Base-by-base conservation (phyloP, 2,113 vertebrate genomes). In the Murina feae region DNA sequence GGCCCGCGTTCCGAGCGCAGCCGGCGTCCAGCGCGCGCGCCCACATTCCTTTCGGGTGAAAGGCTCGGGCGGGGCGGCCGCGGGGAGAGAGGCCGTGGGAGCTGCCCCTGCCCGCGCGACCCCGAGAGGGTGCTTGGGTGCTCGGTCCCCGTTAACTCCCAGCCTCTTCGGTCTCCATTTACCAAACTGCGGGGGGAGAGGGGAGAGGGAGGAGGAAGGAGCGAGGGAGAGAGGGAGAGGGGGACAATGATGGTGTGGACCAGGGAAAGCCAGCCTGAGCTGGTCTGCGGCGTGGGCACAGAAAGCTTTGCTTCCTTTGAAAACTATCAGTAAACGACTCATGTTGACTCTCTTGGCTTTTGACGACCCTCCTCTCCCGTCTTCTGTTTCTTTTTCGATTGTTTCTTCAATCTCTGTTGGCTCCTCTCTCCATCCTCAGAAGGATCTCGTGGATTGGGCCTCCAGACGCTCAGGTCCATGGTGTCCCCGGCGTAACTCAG, bases 161-260 rank as follows among this genome's bases (percentile, higher is more conserved):
- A 7, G 49, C 23, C 47, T 6, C 81, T 42, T 23, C 35, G 51
- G 71, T 75, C 90, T 91, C 58, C n/a, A n/a, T 84, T 91, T 80
- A 75, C 79, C 75, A 0, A 47, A 63, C 55, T 63, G 76, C 18
- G 23, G 9, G 58, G 16, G 25, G 21, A 3, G 58, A 9, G 20
- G 1, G 5, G 21, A 2, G 68, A 2, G 68, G 5, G 7, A 1
- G 4, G 17, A 4, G 28, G 58, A 28, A 28, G 25, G 23, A 25
- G 23, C 4, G 42, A 9, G 42, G 42, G 42, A 0, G 25, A 11
- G 58, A 11, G 25, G 14, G 60, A 30, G 14, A n/a, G 65, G 9
- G 13, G 3, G 35, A 60, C 0, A 7, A 53, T 20, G 63, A 28
- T 16, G 53, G 23, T 42, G 87, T 39, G 28, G 42, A 65, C 17